These are phyloP conservation scores for Thereva unica DNA, from an alignment of 2,888 invertebrate genomes.

Conservation along the genomic window DNA sequence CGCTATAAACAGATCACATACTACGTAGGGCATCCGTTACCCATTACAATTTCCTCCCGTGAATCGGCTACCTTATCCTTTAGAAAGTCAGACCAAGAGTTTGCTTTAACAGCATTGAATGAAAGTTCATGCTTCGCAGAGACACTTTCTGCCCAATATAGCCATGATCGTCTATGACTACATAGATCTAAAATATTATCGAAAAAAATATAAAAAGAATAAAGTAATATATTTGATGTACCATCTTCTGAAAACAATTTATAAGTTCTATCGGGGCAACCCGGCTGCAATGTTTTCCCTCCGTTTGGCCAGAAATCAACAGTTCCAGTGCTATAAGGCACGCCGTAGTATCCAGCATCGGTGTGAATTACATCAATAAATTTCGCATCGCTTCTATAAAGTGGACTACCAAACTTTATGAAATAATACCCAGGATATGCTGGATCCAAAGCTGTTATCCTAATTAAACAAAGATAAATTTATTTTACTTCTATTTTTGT, in stretches of 20 bases:
- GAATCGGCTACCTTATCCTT: constrained; percentile 47
- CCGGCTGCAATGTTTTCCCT: constrained; percentile 65
- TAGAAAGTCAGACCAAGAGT: constrained; percentile 63
- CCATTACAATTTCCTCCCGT: constrained; percentile 49
- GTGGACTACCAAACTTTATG: constrained; percentile 58
- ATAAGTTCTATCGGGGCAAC: constrained; percentile 60
- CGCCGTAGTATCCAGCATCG: constrained; percentile 66
- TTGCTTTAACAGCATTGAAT: constrained; percentile 64
- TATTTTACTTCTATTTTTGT: background rate
- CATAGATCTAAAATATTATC: constrained; percentile 59
- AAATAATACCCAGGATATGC: constrained; percentile 65
- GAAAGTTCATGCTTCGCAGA: constrained; percentile 50
- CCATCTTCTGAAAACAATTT: constrained; percentile 55
- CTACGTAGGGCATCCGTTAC: constrained; percentile 53
- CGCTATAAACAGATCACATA: constrained; percentile 41
- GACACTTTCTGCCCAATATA: constrained; percentile 65
- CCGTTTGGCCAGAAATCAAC: constrained; percentile 69
- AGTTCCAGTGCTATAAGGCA: constrained; percentile 63
- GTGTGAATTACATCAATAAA: constrained; percentile 73
- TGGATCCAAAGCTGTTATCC: constrained; percentile 65
- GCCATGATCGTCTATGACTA: constrained; percentile 67
- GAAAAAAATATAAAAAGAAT: constrained; percentile 1
- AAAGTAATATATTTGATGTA: constrained; percentile 35
- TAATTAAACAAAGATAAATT: constrained; percentile 44
- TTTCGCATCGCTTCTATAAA: constrained; percentile 62